Evolutionary conservation across 2,888 invertebrate genomes (phyloP).

Genomic region (Pasiphila rectangulata): DNA sequence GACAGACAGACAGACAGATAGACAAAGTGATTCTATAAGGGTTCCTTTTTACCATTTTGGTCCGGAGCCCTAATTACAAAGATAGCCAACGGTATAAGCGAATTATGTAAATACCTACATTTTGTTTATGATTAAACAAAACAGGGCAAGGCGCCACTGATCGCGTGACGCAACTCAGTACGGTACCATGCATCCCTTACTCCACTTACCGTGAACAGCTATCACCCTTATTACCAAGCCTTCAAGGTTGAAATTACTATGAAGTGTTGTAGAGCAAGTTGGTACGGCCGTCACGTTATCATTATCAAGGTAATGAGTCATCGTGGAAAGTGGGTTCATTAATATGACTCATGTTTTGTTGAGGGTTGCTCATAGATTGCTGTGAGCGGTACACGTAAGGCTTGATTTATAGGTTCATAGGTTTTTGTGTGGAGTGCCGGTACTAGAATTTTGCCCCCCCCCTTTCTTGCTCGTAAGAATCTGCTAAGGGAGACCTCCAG

Average conservation of each 20-base stretch:
- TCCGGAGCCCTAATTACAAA: too few species aligned
- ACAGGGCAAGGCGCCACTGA: conserved; percentile 57
- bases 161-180: conserved; percentile 61
- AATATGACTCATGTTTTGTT: conserved; percentile 56
- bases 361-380: conserved; percentile 33
- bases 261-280: conserved; percentile 15
- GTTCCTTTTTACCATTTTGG: too few species aligned
- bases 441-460: background rate
- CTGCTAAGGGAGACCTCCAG: too few species aligned
- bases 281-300: conserved; percentile 46
- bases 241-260: conserved; percentile 37
- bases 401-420: background rate
- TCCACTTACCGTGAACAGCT: conserved; percentile 16
- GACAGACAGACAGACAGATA: too few species aligned
- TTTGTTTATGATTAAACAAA: conserved; percentile 64
- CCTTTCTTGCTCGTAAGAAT: too few species aligned
- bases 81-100: conserved; percentile 20
- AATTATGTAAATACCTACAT: too few species aligned
- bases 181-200: conserved; percentile 45
- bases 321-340: conserved; percentile 59
- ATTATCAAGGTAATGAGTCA: conserved; percentile 74
- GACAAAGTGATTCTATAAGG: too few species aligned
- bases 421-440: too few species aligned
- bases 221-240: conserved; percentile 32
- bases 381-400: conserved; percentile 22